Conservation (phyloP, 2,797 vertebrate species). For the Ctenopoma multispine region DNA sequence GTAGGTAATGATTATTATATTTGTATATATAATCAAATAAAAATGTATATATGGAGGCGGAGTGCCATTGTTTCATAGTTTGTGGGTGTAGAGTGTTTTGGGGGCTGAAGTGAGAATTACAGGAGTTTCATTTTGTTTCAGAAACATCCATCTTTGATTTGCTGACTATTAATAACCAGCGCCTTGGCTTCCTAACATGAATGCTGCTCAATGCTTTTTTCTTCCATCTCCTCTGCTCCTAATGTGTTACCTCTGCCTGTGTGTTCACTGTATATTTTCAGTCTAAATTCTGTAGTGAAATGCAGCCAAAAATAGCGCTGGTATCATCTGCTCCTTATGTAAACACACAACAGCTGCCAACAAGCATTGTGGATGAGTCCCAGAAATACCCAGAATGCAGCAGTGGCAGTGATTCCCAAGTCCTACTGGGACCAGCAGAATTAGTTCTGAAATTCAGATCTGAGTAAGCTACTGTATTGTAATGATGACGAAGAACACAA, state of each 20-base stretch:
- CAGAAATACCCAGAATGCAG: constrained; percentile 58
- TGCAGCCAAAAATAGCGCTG: constrained; percentile 60
- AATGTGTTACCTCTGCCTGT: constrained; percentile 23
- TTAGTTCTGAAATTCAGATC: constrained; percentile 34
- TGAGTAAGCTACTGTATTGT: constrained; percentile 11
- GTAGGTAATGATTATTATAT: too few relatives aligned
- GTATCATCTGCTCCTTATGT: constrained; percentile 71
- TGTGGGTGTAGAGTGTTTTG: too few relatives aligned
- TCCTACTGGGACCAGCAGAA: constrained; percentile 16
- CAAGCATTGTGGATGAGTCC: constrained; percentile 54
- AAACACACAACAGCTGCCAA: constrained; percentile 69
- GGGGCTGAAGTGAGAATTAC: too few relatives aligned
- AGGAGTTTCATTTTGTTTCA: not conserved
- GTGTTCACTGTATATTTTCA: constrained; percentile 47
- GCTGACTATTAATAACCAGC: not conserved
- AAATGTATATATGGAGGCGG: too few relatives aligned
- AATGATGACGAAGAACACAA: constrained; percentile 1
- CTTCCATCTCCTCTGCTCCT: constrained; percentile 39
- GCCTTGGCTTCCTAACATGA: constrained; percentile 6
- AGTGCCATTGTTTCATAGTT: too few relatives aligned
- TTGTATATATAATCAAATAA: too few relatives aligned
- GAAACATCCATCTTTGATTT: constrained; percentile 13
- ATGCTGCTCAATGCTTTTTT: constrained; percentile 8
- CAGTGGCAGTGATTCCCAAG: constrained; percentile 42
- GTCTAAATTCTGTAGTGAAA: constrained; percentile 52